Percentiles rank a stretch among this genome's conserved stretches.
These are phyloP conservation scores for Paragorgia papillata DNA, from an alignment of 92 coral and sea anemone genomes.

Conservation along the genomic window DNA sequence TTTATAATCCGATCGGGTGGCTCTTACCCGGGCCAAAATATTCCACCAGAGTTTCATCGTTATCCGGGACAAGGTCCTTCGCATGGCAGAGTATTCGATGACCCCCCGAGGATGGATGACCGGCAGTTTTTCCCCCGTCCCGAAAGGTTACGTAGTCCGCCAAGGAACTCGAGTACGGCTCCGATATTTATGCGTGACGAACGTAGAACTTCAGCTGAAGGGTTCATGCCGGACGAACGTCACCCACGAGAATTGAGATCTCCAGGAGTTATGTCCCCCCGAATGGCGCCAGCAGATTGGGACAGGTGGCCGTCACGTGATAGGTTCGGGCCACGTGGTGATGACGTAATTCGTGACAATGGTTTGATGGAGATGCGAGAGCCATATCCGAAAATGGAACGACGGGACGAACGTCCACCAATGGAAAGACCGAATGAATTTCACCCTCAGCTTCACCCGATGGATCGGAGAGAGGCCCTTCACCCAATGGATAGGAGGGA, in stretches of 20 bases:
- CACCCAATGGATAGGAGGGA: slow-evolving; percentile 25
- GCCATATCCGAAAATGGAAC: not conserved
- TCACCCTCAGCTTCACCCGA: no score
- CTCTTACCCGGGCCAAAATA: slow-evolving; percentile 3
- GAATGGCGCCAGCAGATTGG: not conserved
- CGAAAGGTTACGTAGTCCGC: slow-evolving; percentile 6
- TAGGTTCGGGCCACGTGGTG: not conserved
- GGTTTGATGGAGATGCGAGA: not conserved
- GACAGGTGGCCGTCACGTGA: not conserved
- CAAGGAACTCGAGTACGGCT: not conserved
- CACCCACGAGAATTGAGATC: slow-evolving; percentile 1
- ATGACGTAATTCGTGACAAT: not conserved
- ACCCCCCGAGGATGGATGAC: not conserved
- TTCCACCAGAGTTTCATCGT: slow-evolving; percentile 1
- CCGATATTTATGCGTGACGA: slow-evolving; percentile 23
- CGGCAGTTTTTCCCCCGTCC: not conserved
- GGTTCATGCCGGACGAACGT: slow-evolving; percentile 10
- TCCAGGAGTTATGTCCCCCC: slow-evolving; percentile 20
- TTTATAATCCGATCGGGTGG: slow-evolving; percentile 25
- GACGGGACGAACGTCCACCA: not conserved
- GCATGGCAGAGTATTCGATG: slow-evolving; percentile 1
- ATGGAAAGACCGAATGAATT: not conserved
- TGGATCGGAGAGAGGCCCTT: slow-evolving; percentile 13
- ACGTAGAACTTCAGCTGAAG: slow-evolving; percentile 24
- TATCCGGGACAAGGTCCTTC: not conserved